Conservation (phyloP, 2,888 invertebrate genomes). For the Stenolophus ochropezus region DNA sequence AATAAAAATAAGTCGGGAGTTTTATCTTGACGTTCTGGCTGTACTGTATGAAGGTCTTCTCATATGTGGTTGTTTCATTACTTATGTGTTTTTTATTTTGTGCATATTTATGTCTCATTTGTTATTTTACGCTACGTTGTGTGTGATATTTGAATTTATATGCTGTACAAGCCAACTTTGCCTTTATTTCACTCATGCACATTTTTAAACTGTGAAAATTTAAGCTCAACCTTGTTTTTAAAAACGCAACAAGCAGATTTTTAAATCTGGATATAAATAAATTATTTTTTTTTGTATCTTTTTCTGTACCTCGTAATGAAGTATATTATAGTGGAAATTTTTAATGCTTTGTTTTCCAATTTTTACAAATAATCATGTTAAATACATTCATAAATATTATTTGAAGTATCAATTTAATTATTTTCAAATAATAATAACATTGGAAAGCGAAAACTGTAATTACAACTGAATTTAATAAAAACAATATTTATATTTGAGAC, state of each 20-base stretch:
- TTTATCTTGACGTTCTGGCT: conserved; percentile 27
- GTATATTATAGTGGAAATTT: no score
- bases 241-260: background rate
- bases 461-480: no score
- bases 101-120: conserved; percentile 41
- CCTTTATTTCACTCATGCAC: background rate
- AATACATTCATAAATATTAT: no score
- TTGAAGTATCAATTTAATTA: no score
- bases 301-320: no score
- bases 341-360: no score
- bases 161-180: background rate
- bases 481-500: no score
- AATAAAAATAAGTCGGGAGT: conserved; percentile 13
- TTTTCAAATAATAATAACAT: no score
- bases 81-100: conserved; percentile 27
- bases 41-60: background rate
- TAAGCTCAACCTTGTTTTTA: background rate
- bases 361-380: no score
- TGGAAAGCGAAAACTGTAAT: no score
- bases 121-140: conserved; percentile 22
- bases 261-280: background rate
- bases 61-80: conserved; percentile 30
- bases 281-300: no score
- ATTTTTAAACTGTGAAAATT: conserved; percentile 10
- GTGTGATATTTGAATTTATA: conserved; percentile 38